phyloP scores from a whole-genome alignment of 2,888 invertebrate genomes.

The Lacanobia wlatinum region DNA sequence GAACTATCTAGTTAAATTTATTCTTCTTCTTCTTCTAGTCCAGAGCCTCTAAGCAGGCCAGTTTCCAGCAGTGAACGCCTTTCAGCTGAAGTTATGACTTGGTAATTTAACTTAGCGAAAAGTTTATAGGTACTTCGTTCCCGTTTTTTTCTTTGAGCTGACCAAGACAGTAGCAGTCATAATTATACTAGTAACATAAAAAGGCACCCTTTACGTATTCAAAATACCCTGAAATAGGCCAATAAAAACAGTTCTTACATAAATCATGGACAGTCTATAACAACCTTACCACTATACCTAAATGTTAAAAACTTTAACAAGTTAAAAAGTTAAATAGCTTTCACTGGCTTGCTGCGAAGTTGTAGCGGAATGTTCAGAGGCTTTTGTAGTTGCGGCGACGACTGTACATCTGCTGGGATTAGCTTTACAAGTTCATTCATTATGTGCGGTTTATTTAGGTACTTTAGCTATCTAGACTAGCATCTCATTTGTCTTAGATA shows the following conservation, averaged over 20 bases:
- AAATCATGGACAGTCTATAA: slow-evolving; percentile 40
- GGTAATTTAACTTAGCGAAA: no score
- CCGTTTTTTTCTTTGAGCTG: no score
- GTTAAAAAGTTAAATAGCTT: slow-evolving; percentile 71
- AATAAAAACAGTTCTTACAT: slow-evolving; percentile 25
- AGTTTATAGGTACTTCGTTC: no score
- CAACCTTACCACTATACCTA: slow-evolving; percentile 49
- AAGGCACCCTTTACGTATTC: no score
- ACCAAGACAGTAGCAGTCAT: no score
- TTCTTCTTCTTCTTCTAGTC: no score
- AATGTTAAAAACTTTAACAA: slow-evolving; percentile 62
- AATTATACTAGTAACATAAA: no score
- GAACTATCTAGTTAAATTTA: no score
- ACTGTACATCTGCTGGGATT: slow-evolving; percentile 34
- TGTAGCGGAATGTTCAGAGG: slow-evolving; percentile 57
- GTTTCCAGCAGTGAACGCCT: no score
- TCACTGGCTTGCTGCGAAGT: slow-evolving; percentile 60
- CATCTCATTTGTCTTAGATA: not conserved
- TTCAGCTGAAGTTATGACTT: no score
- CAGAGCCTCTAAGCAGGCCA: no score
- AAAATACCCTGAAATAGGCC: not conserved
- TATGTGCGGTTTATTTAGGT: slow-evolving; percentile 21
- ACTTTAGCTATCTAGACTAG: not conserved
- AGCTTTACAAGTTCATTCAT: slow-evolving; percentile 37
- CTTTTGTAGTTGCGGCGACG: slow-evolving; percentile 37